Evolutionary conservation across 2,113 vertebrate species (phyloP).

Genomic region (Heterocephalus glaber): DNA sequence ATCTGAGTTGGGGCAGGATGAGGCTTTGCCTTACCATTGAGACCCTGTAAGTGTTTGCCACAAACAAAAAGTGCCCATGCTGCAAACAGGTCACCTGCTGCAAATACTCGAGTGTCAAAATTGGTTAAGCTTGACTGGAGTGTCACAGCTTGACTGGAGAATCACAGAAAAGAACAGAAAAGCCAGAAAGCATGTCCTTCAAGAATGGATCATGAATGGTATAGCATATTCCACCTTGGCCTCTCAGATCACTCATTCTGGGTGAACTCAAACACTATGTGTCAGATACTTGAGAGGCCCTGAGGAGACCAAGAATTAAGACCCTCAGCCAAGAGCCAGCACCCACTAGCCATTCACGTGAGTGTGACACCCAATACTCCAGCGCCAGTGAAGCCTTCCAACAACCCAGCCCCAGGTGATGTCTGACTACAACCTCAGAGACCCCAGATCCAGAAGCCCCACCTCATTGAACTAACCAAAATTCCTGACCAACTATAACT

Average conservation of each 20-base stretch:
- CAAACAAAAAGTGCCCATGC: background rate
- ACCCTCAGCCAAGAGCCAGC: background rate
- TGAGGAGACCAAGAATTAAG: background rate
- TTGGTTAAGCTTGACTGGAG: constrained; percentile 8
- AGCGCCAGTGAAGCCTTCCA: background rate
- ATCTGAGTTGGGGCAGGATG: background rate
- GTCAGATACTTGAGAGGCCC: background rate
- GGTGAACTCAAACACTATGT: background rate
- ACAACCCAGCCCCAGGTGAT: background rate
- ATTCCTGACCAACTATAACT: background rate
- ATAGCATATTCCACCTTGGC: background rate
- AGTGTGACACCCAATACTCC: background rate
- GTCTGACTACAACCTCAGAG: background rate
- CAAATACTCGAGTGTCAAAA: background rate
- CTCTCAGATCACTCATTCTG: background rate
- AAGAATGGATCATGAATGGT: background rate
- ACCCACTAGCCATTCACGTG: background rate
- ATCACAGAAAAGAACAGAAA: background rate
- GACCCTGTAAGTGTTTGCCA: background rate
- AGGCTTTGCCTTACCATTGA: background rate
- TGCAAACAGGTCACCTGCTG: background rate
- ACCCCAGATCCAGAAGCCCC: background rate
- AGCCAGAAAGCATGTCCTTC: background rate
- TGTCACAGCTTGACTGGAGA: background rate
- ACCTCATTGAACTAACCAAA: background rate